A percentile compares a stretch with the other conserved stretches of the same genome.
phyloP scores from a whole-genome alignment of 2,888 invertebrate genomes.

The Tiphia femorata region DNA sequence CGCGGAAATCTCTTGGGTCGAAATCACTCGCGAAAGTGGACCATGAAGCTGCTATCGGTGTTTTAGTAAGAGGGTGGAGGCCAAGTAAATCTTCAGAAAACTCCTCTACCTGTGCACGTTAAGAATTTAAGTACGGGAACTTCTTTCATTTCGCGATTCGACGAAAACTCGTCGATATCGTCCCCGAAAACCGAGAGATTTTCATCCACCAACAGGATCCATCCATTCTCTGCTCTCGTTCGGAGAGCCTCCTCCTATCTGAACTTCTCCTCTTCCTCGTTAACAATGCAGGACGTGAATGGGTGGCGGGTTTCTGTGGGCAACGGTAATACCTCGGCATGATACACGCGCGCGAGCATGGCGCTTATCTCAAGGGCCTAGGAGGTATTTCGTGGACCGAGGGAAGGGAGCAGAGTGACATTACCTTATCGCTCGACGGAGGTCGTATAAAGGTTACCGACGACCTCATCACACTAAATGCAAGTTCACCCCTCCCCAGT shows the following conservation, averaged over 20 bases:
- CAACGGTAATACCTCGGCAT: conserved; percentile 31
- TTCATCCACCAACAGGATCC: too few species aligned
- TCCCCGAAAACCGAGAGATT: background rate
- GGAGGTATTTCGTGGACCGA: conserved; percentile 39
- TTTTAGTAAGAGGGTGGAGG: too few species aligned
- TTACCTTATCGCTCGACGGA: conserved; percentile 39
- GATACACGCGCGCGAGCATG: conserved; percentile 12
- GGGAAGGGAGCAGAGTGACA: too few species aligned
- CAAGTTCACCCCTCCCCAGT: background rate
- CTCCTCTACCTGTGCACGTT: too few species aligned
- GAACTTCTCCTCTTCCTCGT: background rate
- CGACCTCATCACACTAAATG: conserved; percentile 27
- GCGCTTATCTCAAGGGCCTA: conserved; percentile 41
- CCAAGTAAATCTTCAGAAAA: too few species aligned
- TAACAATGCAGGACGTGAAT: conserved; percentile 29
- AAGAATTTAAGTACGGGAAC: too few species aligned
- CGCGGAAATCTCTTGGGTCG: too few species aligned
- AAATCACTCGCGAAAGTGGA: too few species aligned
- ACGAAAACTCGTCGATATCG: too few species aligned
- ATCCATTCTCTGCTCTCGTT: too few species aligned
- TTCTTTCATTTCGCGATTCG: too few species aligned
- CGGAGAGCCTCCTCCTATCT: background rate
- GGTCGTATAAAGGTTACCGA: conserved; percentile 17
- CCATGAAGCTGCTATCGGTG: too few species aligned
- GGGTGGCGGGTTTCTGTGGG: conserved; percentile 17